A percentile compares a stretch with the other conserved stretches of the same genome.
Conservation (phyloP, 1,140 invertebrate genomes). For the Temnothorax curvispinosus region DNA sequence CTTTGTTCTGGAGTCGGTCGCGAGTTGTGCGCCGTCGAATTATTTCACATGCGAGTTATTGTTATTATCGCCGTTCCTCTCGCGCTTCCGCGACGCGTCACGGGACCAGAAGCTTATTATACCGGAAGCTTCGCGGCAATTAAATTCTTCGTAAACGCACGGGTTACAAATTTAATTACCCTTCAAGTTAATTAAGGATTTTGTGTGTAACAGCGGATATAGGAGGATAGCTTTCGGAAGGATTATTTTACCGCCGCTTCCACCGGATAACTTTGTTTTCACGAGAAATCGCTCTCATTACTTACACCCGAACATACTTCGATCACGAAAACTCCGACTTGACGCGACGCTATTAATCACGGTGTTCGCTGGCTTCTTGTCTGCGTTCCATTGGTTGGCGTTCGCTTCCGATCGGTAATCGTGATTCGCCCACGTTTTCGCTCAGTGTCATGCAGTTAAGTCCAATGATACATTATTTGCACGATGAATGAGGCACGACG, state of each 20-base stretch:
- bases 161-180: slow-evolving; percentile 31
- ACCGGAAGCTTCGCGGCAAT: neutral
- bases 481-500: slow-evolving; percentile 14
- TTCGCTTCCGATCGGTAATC: slow-evolving; percentile 55
- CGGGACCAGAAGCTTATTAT: neutral
- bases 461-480: slow-evolving; percentile 54
- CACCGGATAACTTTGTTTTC: slow-evolving; percentile 9
- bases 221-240: slow-evolving; percentile 9
- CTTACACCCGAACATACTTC: slow-evolving; percentile 40
- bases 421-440: slow-evolving; percentile 57
- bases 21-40: slow-evolving; percentile 17
- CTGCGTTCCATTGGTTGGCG: slow-evolving; percentile 42
- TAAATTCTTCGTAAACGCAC: slow-evolving; percentile 18
- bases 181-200: slow-evolving; percentile 23
- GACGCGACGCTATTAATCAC: slow-evolving; percentile 55
- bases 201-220: slow-evolving; percentile 12
- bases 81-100: neutral
- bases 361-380: slow-evolving; percentile 23
- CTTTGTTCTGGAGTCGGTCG: slow-evolving; percentile 41
- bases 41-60: slow-evolving; percentile 31
- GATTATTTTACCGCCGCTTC: neutral
- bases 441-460: slow-evolving; percentile 33
- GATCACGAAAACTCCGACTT: slow-evolving; percentile 54
- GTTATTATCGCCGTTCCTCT: slow-evolving; percentile 25
- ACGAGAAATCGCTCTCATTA: slow-evolving; percentile 56